Percentiles rank a stretch among this genome's conserved stretches.
phyloP scores from a whole-genome alignment of 2,797 vertebrate species.

The Helostoma temminkii region DNA sequence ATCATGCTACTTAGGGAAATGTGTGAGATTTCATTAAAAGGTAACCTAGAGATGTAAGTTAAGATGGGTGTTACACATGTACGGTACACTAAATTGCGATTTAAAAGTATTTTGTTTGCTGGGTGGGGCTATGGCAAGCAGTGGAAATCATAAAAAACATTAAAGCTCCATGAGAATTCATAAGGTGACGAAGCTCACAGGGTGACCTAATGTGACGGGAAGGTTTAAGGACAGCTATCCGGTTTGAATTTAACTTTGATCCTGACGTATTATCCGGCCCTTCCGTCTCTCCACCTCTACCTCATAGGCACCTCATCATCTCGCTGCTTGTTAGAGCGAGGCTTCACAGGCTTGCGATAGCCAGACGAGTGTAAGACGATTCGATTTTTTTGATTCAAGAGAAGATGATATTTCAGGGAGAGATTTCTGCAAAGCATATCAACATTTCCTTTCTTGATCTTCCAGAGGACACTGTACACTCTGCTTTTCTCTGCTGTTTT shows the following conservation, averaged over 20 bases:
- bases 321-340: slow-evolving; percentile 45
- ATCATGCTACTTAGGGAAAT: slow-evolving; percentile 54
- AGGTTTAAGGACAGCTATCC: slow-evolving; percentile 55
- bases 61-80: neutral
- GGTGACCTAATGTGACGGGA: slow-evolving; percentile 58
- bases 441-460: slow-evolving; percentile 54
- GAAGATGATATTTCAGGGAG: slow-evolving; percentile 60
- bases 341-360: slow-evolving; percentile 46
- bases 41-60: slow-evolving; percentile 3
- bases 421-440: slow-evolving; percentile 73
- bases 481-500: slow-evolving; percentile 50
- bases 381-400: slow-evolving; percentile 27
- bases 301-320: slow-evolving; percentile 79
- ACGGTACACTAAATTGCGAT: slow-evolving; percentile 9
- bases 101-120: slow-evolving; percentile 29
- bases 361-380: slow-evolving; percentile 51
- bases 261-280: slow-evolving; percentile 51
- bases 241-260: slow-evolving; percentile 58
- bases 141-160: slow-evolving; percentile 39
- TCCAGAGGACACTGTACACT: slow-evolving; percentile 58
- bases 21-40: slow-evolving; percentile 38
- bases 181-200: slow-evolving; percentile 41
- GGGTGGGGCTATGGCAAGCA: slow-evolving; percentile 36
- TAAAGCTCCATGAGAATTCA: slow-evolving; percentile 60
- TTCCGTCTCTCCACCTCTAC: slow-evolving; percentile 55